Percentiles rank a stretch among this genome's conserved stretches.
Conservation (phyloP, 92 coral and sea anemone genomes). For the Montipora capitata region DNA sequence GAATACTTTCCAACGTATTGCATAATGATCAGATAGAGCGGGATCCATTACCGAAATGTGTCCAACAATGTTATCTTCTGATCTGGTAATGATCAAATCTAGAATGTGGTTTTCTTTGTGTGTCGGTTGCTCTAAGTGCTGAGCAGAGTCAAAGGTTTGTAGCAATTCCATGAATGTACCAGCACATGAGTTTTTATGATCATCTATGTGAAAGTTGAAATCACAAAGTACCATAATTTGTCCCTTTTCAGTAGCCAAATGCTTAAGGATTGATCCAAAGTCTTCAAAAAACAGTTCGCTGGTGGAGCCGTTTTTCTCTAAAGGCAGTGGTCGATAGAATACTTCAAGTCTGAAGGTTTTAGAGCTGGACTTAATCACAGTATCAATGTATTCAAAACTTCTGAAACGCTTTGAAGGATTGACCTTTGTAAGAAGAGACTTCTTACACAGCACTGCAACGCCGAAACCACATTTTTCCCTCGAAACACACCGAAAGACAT, state of each 20-base stretch:
- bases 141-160: neutral
- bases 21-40: no score
- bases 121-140: no score
- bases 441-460: conserved; percentile 33
- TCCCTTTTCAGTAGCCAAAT: no score
- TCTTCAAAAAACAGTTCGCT: neutral
- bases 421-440: conserved; percentile 8
- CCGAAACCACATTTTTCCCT: conserved; percentile 30
- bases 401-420: conserved; percentile 4
- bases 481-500: conserved; percentile 22
- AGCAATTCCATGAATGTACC: no score
- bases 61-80: no score
- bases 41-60: no score
- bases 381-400: conserved; percentile 34
- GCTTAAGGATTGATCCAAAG: no score
- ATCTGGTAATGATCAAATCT: no score
- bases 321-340: conserved; percentile 34
- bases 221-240: no score
- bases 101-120: no score
- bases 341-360: conserved; percentile 5
- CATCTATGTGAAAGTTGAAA: neutral
- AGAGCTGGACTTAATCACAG: conserved; percentile 1
- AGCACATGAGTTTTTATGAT: neutral
- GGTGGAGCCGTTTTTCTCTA: neutral
- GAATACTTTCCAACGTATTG: no score